Conservation (phyloP, 2,888 invertebrate species). For the Campoplex nolae region DNA sequence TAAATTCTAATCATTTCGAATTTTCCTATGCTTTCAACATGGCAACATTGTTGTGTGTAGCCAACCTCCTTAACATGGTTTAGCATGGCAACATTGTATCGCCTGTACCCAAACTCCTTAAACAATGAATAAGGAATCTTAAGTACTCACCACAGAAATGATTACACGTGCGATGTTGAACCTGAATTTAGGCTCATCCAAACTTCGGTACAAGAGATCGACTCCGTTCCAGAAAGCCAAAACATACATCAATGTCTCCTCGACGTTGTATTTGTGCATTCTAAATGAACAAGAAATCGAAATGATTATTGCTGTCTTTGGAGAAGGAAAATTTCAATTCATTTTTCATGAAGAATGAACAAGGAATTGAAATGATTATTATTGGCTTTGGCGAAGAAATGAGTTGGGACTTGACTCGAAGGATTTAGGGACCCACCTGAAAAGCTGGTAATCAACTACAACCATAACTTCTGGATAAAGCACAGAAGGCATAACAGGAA, state of each 20-base stretch:
- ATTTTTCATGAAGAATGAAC: too few species aligned
- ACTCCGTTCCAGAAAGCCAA: conserved; percentile 59
- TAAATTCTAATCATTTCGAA: too few species aligned
- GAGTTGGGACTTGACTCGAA: background rate
- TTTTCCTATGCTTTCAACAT: too few species aligned
- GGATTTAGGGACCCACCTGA: background rate
- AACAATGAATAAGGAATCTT: too few species aligned
- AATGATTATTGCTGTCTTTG: background rate
- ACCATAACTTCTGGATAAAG: conserved; percentile 53
- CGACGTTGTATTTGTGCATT: conserved; percentile 12
- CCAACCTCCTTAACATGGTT: too few species aligned
- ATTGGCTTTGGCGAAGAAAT: background rate
- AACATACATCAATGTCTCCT: conserved; percentile 28
- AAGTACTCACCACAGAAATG: conserved; percentile 17
- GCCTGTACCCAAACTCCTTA: too few species aligned
- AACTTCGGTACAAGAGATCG: conserved; percentile 54
- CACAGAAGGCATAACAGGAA: background rate
- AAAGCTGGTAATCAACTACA: conserved; percentile 33
- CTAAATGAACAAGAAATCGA: conserved; percentile 1
- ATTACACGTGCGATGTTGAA: conserved; percentile 47
- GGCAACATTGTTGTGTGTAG: too few species aligned
- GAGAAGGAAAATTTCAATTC: too few species aligned
- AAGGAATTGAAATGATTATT: too few species aligned
- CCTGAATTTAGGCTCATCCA: conserved; percentile 49
- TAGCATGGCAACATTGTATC: too few species aligned